These are phyloP conservation scores for Erannis defoliaria DNA, from an alignment of 2,888 invertebrate species.

Conservation along the genomic window DNA sequence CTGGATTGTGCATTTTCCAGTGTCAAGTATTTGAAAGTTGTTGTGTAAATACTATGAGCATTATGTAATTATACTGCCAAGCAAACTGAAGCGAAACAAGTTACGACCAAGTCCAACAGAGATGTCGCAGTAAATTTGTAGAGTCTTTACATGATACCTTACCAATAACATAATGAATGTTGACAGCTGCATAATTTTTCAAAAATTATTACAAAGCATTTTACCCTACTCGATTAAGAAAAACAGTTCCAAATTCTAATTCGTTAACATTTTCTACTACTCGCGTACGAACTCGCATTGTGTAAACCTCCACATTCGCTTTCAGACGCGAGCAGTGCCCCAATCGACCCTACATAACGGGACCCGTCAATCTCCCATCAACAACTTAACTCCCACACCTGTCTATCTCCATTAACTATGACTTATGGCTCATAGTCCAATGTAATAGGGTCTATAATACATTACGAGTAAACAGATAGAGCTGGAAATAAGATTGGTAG, in stretches of 20 bases:
- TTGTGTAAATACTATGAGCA: no score
- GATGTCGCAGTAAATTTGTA: no score
- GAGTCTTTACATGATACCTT: no score
- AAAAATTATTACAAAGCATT: no score
- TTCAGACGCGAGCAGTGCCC: constrained; percentile 70
- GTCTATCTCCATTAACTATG: constrained; percentile 55
- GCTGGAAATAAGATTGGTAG: constrained; percentile 38
- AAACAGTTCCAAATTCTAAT: background rate
- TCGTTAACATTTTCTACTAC: background rate
- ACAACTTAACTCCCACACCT: constrained; percentile 63
- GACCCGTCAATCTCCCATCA: constrained; percentile 76
- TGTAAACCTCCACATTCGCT: constrained; percentile 48
- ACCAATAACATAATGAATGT: no score
- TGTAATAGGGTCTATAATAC: constrained; percentile 57
- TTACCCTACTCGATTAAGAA: no score
- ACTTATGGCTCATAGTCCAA: constrained; percentile 54
- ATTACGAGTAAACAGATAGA: constrained; percentile 31
- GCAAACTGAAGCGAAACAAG: no score
- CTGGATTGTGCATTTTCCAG: no score
- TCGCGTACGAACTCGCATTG: background rate
- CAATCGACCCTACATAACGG: constrained; percentile 71
- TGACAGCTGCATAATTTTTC: no score
- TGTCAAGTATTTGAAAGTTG: no score
- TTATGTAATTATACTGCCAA: no score
- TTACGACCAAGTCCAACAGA: no score